These are phyloP conservation scores for Phalloptychus januarius DNA, from an alignment of 2,797 vertebrate species.

Conservation along the genomic window DNA sequence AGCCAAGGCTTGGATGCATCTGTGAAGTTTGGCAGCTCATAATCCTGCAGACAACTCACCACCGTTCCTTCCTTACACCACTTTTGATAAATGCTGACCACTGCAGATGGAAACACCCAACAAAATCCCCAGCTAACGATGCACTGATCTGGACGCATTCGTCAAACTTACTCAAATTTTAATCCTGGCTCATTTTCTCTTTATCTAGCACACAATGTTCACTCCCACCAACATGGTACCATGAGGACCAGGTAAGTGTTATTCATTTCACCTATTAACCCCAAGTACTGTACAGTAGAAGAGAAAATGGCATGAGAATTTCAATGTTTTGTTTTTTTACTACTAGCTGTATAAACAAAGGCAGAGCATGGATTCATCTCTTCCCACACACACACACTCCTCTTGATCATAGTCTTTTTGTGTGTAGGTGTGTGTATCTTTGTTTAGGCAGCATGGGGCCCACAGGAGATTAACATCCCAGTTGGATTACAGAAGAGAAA, in stretches of 20 bases:
- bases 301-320: not conserved
- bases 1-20: not conserved
- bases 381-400: slow-evolving; percentile 42
- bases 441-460: slow-evolving; percentile 43
- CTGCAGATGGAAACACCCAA: not conserved
- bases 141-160: not conserved
- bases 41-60: not conserved
- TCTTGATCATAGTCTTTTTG: slow-evolving; percentile 35
- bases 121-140: not conserved
- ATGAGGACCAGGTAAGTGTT: not conserved
- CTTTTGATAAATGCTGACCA: not conserved
- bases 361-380: slow-evolving; percentile 36
- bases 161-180: not conserved
- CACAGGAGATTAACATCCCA: slow-evolving; percentile 60
- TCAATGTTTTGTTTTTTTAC: slow-evolving; percentile 19
- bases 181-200: not conserved
- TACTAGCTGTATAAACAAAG: slow-evolving; percentile 37
- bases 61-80: not conserved
- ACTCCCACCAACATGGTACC: not conserved
- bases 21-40: not conserved
- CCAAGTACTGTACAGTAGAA: not conserved
- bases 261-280: not conserved
- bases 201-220: not conserved
- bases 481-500: slow-evolving; percentile 53
- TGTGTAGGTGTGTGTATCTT: slow-evolving; percentile 43